Evolutionary conservation across 2,888 invertebrate species (phyloP).

Genomic region (Athalia rosae): DNA sequence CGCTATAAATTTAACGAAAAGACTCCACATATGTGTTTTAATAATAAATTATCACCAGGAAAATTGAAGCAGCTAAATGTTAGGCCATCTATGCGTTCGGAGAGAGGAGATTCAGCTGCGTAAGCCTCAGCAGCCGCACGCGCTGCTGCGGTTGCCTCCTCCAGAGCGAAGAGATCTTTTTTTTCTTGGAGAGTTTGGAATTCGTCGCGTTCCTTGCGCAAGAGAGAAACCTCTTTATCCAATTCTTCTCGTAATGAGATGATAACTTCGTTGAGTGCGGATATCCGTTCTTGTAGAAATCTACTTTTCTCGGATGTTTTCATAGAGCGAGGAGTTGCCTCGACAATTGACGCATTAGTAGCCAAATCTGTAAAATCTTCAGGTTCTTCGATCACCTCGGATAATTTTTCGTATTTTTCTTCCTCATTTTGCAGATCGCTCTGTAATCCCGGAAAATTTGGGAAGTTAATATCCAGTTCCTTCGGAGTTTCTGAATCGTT

Average conservation of each 20-base stretch:
- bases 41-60: neutral
- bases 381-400: slow-evolving; percentile 56
- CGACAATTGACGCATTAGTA: slow-evolving; percentile 38
- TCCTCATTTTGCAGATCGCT: slow-evolving; percentile 52
- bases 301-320: slow-evolving; percentile 51
- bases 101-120: slow-evolving; percentile 60
- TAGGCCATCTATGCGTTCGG: slow-evolving; percentile 55
- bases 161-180: slow-evolving; percentile 55
- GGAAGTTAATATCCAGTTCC: slow-evolving; percentile 53
- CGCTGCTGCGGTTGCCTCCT: slow-evolving; percentile 61
- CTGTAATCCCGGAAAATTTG: slow-evolving; percentile 47
- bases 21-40: neutral
- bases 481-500: slow-evolving; percentile 22
- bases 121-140: slow-evolving; percentile 62
- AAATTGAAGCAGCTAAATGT: slow-evolving; percentile 1
- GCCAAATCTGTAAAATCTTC: slow-evolving; percentile 50
- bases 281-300: slow-evolving; percentile 63
- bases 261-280: slow-evolving; percentile 63
- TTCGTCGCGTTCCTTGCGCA: slow-evolving; percentile 68
- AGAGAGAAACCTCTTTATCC: slow-evolving; percentile 65
- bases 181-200: slow-evolving; percentile 56
- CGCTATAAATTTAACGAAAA: neutral
- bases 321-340: slow-evolving; percentile 42
- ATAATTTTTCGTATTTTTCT: slow-evolving; percentile 56
- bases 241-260: slow-evolving; percentile 62